These are phyloP conservation scores for Flexamia atlantica DNA, from an alignment of 2,888 invertebrate genomes.

Conservation along the genomic window DNA sequence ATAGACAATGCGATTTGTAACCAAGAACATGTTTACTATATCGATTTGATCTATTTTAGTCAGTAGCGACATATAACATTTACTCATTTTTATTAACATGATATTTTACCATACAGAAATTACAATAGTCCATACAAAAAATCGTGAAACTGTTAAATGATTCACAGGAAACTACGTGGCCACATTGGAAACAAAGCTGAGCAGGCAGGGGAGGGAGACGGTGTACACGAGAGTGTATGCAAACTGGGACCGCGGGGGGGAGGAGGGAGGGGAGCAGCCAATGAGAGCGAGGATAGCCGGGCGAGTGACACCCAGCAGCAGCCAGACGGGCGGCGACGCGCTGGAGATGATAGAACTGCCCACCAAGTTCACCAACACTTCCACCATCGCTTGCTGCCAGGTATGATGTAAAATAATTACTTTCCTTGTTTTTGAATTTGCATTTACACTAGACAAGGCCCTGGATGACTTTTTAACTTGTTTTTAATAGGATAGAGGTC, in stretches of 20 bases:
- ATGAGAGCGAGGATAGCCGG: slow-evolving; percentile 86
- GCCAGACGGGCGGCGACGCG: slow-evolving; percentile 70
- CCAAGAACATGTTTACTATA: no score
- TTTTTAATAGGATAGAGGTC: no score
- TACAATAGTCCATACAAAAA: no score
- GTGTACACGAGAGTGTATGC: slow-evolving; percentile 84
- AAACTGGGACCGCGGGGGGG: slow-evolving; percentile 81
- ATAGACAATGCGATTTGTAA: no score
- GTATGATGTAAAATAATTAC: no score
- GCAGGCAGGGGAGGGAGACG: slow-evolving; percentile 73
- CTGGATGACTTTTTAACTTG: no score
- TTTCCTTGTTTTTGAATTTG: no score
- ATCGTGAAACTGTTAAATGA: background rate
- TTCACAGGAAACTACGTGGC: slow-evolving; percentile 80
- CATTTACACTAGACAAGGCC: no score
- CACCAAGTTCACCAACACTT: slow-evolving; percentile 77
- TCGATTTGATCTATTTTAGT: no score
- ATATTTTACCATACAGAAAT: no score
- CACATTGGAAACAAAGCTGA: slow-evolving; percentile 80
- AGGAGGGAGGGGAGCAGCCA: slow-evolving; percentile 68
- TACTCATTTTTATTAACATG: no score
- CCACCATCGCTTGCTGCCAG: slow-evolving; percentile 81
- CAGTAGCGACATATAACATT: no score
- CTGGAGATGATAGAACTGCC: slow-evolving; percentile 88
- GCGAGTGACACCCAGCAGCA: slow-evolving; percentile 82